Evolutionary conservation across 2,888 invertebrate species (phyloP), one percentile per base, ranked within the genome.

Genomic region (Drosophila sordidapex): DNA sequence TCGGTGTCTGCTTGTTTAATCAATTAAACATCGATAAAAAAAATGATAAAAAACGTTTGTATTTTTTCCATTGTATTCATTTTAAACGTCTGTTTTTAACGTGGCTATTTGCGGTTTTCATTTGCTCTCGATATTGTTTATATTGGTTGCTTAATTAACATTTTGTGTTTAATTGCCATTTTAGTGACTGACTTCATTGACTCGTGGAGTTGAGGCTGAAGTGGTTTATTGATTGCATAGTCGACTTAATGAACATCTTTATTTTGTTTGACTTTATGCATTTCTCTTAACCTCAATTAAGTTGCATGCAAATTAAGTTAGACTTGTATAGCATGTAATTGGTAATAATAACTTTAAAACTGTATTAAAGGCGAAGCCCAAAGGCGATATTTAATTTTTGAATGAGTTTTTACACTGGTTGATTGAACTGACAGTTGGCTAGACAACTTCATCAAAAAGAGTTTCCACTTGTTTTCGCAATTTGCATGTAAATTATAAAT

Each of bases 101-200:
- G 21, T 35, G 35, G 69, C 57, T 60, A 33, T 64, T 71, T 69
- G 66, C 49, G 53, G 62, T 52, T 66, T 63, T 68, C 67, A 68
- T 81, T 81, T 70, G 43, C 53, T 58, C 60, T 72, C 65, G 68
- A 81, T 66, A 81, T 52, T 76, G 72, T 65, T 80, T 80, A 35
- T 43, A 61, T 69, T 40, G 51, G 18, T 36, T 46, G 35, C 33
- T 40, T 36, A 57, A 70, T 75, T 81, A 82, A n/a, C 54, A 75
- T 81, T 66, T 64, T 52, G 48, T 25, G 31, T 40, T 70, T 60
- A 65, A 76, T 72, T 76, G 64, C 38, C 52, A 13, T 52, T 38
- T n/a, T 46, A 46, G 25, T 21, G 35, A 49, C 68, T 52, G 43
- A 36, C 54, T 31, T 27, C 43, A 36, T 15, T 57, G 31, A 48